Percentiles rank a stretch among this genome's conserved stretches.
Conservation (phyloP, 1,140 invertebrate species). For the Drosophila truncata region DNA sequence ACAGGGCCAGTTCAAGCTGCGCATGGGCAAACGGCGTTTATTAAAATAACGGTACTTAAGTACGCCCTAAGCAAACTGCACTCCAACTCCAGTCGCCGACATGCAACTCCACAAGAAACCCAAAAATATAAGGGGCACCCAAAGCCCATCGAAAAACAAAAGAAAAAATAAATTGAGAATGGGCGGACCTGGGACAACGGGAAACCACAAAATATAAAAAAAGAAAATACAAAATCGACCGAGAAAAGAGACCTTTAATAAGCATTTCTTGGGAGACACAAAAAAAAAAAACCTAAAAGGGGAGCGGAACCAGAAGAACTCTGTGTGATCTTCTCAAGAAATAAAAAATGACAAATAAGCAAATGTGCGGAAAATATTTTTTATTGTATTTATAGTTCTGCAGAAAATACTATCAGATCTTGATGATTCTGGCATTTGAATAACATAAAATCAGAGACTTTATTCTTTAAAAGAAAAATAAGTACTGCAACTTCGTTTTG, state of each 20-base stretch:
- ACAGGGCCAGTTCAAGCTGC: conserved; percentile 29
- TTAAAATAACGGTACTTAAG: conserved; percentile 82
- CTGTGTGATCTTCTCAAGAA: conserved; percentile 27
- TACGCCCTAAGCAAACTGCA: conserved; percentile 81
- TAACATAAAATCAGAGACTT: neutral
- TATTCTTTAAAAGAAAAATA: neutral
- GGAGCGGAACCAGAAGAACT: conserved; percentile 9
- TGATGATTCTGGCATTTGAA: neutral
- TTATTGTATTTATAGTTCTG: conserved; percentile 2
- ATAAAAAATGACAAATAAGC: conserved; percentile 8
- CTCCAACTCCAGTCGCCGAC: conserved; percentile 33
- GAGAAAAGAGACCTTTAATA: conserved; percentile 52
- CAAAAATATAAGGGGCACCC: conserved; percentile 22
- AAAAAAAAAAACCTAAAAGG: neutral
- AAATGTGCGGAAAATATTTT: conserved; percentile 8
- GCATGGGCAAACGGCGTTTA: conserved; percentile 76
- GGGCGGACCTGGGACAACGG: conserved; percentile 39
- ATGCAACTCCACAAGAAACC: conserved; percentile 40
- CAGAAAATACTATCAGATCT: neutral
- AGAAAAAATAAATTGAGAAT: conserved; percentile 41
- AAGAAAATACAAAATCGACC: conserved; percentile 21
- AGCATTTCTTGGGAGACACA: conserved; percentile 43
- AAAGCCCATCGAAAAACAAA: conserved; percentile 32
- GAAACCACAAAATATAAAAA: conserved; percentile 15
- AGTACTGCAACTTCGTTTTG: neutral